Evolutionary conservation across 2,797 vertebrate genomes (phyloP).

Genomic region (Ataeniobius toweri): DNA sequence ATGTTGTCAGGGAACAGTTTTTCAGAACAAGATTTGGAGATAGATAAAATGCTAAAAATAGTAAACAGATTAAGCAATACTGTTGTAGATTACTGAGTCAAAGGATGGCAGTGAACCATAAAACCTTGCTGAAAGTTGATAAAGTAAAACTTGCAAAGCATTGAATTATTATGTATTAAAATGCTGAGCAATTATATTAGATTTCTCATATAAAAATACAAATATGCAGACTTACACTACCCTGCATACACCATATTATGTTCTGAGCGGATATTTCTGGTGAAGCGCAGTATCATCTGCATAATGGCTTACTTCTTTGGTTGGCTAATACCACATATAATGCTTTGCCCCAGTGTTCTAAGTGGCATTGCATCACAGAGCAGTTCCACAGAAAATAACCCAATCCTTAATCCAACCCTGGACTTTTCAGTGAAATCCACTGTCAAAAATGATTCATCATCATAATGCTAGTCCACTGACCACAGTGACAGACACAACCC

Average conservation of each 20-base stretch:
- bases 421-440: neutral
- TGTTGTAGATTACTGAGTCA: neutral
- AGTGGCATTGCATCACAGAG: neutral
- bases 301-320: neutral
- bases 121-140: neutral
- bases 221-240: neutral
- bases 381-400: neutral
- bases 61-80: neutral
- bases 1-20: neutral
- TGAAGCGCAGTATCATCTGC: neutral
- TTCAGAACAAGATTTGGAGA: neutral
- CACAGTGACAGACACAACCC: slow-evolving; percentile 1
- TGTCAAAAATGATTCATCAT: neutral
- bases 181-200: neutral
- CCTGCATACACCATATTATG: neutral
- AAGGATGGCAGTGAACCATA: neutral
- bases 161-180: neutral
- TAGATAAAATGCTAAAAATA: neutral
- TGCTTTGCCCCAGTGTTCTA: neutral
- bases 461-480: slow-evolving; percentile 1
- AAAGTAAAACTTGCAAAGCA: neutral
- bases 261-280: neutral
- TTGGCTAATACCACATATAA: neutral
- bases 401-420: neutral
- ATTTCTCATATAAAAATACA: neutral